Evolutionary conservation across 2,888 invertebrate genomes (phyloP), one percentile per base, ranked within the genome.

Genomic region (Mongoloraphidia duomilia): DNA sequence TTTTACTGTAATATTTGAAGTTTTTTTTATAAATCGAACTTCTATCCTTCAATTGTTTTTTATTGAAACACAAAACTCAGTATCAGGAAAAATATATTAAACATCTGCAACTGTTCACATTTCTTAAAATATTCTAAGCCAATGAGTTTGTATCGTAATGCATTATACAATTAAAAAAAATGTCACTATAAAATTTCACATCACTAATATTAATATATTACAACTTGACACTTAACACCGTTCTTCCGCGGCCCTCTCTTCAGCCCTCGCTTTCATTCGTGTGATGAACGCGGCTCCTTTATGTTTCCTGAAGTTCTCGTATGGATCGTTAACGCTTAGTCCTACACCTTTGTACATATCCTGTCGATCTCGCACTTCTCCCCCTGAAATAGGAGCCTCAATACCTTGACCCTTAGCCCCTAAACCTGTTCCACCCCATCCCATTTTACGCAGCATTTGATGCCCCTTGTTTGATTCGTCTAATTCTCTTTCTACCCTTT

Each of bases 301-400:
- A 69, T 88, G 91, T 72, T 96, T 96, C 58, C 96, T 79, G 71
- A 95, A 96, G 70, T 91, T 92, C 70, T 96, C 96, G 63, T 94
- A 96, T 0, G 95, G 95, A 71, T 96, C 96, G 63, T 89, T 90
- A 52, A 91, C 71, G 65, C 88, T 88, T 54, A 91, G 82, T 42
- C 96, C 97, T 52, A 97, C 82, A 54, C 97, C 97, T 76, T 77
- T 94, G 69, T 92, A 97, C 72, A 90, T 86, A 67, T 97, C 95
- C 60, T 82, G 83, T 56, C 82, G 79, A 65, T 97, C 95, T 9
- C 97, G 75, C 14, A 84, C 89, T 58, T 89, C 84, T 42, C 92
- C 94, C 0, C 90, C 92, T 46, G 87, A 82, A 56, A 97, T 92
- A 0, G 96, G 96, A 56, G 93, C 85, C 52, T 92, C 89, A 53